Percentiles rank a stretch among this genome's conserved stretches.
Evolutionary conservation across 2,888 invertebrate genomes (phyloP).

Genomic region (Pyralis farinalis): DNA sequence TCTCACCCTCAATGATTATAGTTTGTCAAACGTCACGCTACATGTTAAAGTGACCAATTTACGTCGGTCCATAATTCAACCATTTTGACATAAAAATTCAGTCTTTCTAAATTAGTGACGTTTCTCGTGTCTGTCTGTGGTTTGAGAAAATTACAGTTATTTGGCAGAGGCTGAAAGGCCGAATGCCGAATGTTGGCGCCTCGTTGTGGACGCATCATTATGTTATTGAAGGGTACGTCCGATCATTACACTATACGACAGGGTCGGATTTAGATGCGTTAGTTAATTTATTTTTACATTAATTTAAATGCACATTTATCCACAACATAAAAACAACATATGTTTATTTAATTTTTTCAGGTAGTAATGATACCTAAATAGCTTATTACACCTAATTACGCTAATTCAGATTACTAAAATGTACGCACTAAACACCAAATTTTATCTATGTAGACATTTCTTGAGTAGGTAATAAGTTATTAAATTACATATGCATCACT

Average conservation of each 20-base stretch:
- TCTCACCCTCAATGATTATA: conserved; percentile 32
- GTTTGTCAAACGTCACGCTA: conserved; percentile 30
- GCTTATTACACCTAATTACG: too few relatives aligned
- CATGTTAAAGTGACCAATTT: conserved; percentile 34
- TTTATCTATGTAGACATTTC: too few relatives aligned
- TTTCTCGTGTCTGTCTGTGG: conserved; percentile 46
- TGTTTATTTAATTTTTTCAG: too few relatives aligned
- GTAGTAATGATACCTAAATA: too few relatives aligned
- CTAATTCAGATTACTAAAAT: too few relatives aligned
- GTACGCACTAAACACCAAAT: too few relatives aligned
- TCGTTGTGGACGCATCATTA: conserved; percentile 60
- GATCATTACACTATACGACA: conserved; percentile 38
- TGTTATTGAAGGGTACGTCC: conserved; percentile 54
- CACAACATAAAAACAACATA: too few relatives aligned
- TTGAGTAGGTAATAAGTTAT: too few relatives aligned
- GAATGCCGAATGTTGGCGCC: conserved; percentile 71
- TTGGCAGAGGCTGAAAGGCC: conserved; percentile 41
- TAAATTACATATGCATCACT: too few relatives aligned
- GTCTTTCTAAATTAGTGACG: conserved; percentile 32
- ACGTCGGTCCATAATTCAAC: conserved; percentile 32
- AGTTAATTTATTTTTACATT: conserved; percentile 6
- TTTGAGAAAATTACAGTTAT: conserved; percentile 69
- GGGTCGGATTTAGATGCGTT: conserved; percentile 31
- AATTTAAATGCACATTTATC: too few relatives aligned
- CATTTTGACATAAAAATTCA: conserved; percentile 7